A percentile compares a stretch with the other conserved stretches of the same genome.
Evolutionary conservation across 2,113 vertebrate genomes (phyloP).

Genomic region (Tricholaema leucomelas): DNA sequence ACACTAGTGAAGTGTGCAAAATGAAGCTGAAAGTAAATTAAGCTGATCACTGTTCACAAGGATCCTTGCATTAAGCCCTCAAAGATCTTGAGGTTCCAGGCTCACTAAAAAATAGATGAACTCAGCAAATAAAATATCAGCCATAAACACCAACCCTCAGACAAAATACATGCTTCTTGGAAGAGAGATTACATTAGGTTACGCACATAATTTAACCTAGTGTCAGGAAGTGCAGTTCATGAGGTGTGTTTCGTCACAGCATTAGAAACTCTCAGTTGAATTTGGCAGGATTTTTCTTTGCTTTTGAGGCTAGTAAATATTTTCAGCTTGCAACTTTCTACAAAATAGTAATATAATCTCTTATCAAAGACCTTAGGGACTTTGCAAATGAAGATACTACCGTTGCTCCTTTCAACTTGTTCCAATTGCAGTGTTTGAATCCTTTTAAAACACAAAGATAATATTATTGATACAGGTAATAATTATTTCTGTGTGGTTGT

Average conservation of each 20-base stretch:
- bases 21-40: neutral
- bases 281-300: slow-evolving; percentile 35
- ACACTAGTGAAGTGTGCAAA: neutral
- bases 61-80: neutral
- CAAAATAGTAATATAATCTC: too few relatives aligned
- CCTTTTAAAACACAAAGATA: neutral
- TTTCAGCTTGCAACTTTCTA: neutral
- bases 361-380: neutral
- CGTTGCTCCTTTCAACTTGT: neutral
- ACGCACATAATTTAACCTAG: neutral
- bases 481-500: neutral
- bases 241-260: neutral
- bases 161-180: neutral
- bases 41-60: neutral
- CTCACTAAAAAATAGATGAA: neutral
- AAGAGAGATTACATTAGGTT: neutral
- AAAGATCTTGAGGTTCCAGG: neutral
- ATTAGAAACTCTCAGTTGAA: neutral
- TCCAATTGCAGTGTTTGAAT: neutral
- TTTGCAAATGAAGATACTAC: neutral
- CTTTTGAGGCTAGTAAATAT: slow-evolving; percentile 5
- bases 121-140: neutral
- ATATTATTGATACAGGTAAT: neutral
- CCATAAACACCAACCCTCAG: neutral
- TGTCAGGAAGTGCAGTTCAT: neutral